These are phyloP conservation scores for Mamestra configurata DNA, from an alignment of 1,140 invertebrate genomes.

Conservation along the genomic window DNA sequence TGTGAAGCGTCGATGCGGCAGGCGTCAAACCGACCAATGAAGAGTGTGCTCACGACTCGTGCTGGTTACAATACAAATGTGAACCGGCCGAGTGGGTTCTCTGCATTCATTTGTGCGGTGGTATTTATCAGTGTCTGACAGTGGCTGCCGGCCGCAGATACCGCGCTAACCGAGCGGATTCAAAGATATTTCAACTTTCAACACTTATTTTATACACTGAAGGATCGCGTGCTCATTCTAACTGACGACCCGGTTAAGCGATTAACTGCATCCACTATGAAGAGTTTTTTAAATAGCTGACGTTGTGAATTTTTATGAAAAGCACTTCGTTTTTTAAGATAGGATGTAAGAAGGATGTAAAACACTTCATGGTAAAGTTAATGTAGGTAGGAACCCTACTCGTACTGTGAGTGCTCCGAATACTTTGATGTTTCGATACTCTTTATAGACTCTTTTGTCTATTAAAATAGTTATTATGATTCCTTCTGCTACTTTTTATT, in stretches of 20 bases:
- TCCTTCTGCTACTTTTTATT: no score
- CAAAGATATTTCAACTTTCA: slow-evolving; percentile 66
- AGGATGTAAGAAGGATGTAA: neutral
- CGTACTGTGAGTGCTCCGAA: no score
- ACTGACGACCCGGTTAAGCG: slow-evolving; percentile 29
- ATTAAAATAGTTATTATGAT: no score
- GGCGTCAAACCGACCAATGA: no score
- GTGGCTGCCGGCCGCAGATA: slow-evolving; percentile 66
- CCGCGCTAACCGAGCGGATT: slow-evolving; percentile 53
- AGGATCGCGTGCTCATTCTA: slow-evolving; percentile 52
- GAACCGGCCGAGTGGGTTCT: neutral
- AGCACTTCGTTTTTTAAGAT: neutral
- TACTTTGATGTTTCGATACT: no score
- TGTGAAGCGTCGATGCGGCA: no score
- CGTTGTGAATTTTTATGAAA: slow-evolving; percentile 10
- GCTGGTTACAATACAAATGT: no score
- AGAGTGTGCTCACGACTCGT: no score
- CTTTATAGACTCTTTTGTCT: no score
- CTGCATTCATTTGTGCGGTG: neutral
- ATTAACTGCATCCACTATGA: slow-evolving; percentile 24
- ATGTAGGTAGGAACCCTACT: no score
- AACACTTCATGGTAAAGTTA: neutral
- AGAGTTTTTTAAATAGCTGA: neutral
- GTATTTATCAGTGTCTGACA: slow-evolving; percentile 56
- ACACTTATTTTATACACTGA: slow-evolving; percentile 62